Evolutionary conservation across 2,888 invertebrate genomes (phyloP), one percentile per base, ranked within the genome.

Genomic region (Cyaniris semiargus): DNA sequence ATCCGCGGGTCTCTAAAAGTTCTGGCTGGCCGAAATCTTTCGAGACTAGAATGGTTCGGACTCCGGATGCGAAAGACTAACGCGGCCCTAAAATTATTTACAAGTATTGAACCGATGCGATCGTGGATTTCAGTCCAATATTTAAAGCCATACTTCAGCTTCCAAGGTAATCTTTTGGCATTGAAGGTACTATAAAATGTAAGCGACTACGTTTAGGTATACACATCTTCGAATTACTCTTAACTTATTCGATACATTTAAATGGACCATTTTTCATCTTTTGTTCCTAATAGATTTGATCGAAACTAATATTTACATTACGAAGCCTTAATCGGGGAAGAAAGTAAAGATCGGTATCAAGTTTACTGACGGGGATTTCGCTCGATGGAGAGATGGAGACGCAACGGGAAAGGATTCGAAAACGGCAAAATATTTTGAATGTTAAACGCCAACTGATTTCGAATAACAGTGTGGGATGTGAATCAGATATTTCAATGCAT

Each of bases 261-360:
- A 93, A 90, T 93, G 93, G 93, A 93, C 93, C 93, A 88, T 92
- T 89, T 88, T 86, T 86, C 84, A 83, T 83, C 84, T 86, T 88
- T 91, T 88, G 89, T 90, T 90, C 87, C 84, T 88, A 88, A 88
- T 88, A 83, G 83, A 85, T 87, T 90, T 90, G 91, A 89, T 90
- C 90, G 89, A 89, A 85, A 84, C 81, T 81, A 78, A 83, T 89
- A 90, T 89, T 86, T 89, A 90, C 88, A 90, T 82, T 85, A 85
- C 86, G 87, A 86, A 85, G 83, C 87, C 87, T 80, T 85, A 84
- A 83, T 75, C 72, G 44, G 27, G 58, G 31, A 76, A 34, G 77
- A 83, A 79, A 79, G 75, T 76, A 78, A 78, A 81, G 74, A 21
- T 21, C 2, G 44, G 38, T 72, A 72, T 44, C 74, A 53, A 48